A percentile compares a stretch with the other conserved stretches of the same genome.
These are phyloP conservation scores for Conchocele bisecta DNA, from an alignment of 2,888 invertebrate species.

Conservation along the genomic window DNA sequence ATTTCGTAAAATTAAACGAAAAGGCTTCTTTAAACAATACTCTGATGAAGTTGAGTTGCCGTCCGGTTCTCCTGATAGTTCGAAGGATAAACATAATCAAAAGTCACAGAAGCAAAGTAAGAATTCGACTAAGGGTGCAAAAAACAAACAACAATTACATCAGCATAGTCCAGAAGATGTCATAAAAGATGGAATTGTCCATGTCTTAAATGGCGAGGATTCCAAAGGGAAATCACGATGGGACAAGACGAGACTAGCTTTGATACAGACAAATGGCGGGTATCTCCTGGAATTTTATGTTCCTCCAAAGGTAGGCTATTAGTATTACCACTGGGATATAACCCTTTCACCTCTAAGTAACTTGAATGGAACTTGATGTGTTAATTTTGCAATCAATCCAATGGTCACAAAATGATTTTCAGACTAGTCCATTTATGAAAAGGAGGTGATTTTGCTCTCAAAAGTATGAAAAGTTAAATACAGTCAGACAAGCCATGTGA, in stretches of 20 bases:
- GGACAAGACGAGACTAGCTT: conserved; percentile 95
- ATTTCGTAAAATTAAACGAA: conserved; percentile 84
- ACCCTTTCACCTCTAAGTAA: no score
- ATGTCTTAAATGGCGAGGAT: conserved; percentile 96
- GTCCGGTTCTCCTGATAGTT: conserved; percentile 54
- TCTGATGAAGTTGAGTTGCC: conserved; percentile 92
- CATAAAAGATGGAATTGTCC: conserved; percentile 94
- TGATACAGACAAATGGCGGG: conserved; percentile 94
- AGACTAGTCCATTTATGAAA: no score
- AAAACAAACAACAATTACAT: conserved; percentile 31
- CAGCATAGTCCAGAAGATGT: conserved; percentile 55
- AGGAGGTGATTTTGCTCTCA: no score
- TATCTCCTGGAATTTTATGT: conserved; percentile 98
- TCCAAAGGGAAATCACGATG: conserved; percentile 91
- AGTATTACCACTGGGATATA: no score
- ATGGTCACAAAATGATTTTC: no score
- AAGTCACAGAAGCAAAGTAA: conserved; percentile 61
- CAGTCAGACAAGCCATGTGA: no score
- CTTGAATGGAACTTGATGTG: no score
- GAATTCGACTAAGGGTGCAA: conserved; percentile 50
- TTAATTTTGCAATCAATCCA: no score
- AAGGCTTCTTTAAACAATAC: conserved; percentile 91
- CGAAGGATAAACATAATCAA: conserved; percentile 64
- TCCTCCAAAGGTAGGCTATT: conserved; percentile 90
- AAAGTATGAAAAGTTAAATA: no score